Base-by-base conservation (phyloP, 2,113 vertebrate genomes). In the Camelus bactrianus region DNA sequence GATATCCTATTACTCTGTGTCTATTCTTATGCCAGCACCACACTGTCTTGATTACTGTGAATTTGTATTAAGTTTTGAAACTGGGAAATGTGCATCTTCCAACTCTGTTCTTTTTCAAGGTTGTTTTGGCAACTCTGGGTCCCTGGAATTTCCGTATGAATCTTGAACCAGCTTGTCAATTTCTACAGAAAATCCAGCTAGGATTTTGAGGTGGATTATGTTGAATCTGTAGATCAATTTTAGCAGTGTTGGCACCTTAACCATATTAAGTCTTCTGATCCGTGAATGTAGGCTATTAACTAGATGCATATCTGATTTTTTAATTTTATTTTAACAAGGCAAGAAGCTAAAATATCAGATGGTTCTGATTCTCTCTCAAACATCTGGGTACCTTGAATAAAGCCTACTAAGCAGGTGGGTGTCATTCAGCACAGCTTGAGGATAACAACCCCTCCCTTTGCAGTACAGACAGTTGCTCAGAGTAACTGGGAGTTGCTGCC, bases 51-150 rank as follows among this genome's bases (percentile, higher is more conserved):
- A 50, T 80, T 91, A 65, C 32, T 73, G 5, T 67, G 20, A 48
- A 26, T 83, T 62, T 69, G 20, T 69, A 76, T 64, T 48, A 15
- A 77, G 35, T 93, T 48, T 64, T 82, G 50, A 93, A 58, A 76
- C 60, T 65, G 20, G 38, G 2, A 91, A 80, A 15, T 54, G 13
- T 22, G 4, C 65, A 24, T 38, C 46, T 17, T 88, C 67, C 26
- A 73, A 67, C 52, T 94, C 69, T 58, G 50, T 30, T 67, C 30
- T 67, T n/a, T 91, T 91, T 85, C 81, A 85, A 79, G 70, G 79
- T 70, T 54, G 28, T 80, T 86, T 91, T 80, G 64, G 32, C 13
- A 52, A 62, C 17, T 91, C n/a, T 91, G 54, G 46, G 64, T 42
- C 54, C 73, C 56, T 79, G 24, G 32, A 64, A 90, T 90, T 84